phyloP scores from a whole-genome alignment of 2,888 invertebrate species.

The Drosophila longiperda region DNA sequence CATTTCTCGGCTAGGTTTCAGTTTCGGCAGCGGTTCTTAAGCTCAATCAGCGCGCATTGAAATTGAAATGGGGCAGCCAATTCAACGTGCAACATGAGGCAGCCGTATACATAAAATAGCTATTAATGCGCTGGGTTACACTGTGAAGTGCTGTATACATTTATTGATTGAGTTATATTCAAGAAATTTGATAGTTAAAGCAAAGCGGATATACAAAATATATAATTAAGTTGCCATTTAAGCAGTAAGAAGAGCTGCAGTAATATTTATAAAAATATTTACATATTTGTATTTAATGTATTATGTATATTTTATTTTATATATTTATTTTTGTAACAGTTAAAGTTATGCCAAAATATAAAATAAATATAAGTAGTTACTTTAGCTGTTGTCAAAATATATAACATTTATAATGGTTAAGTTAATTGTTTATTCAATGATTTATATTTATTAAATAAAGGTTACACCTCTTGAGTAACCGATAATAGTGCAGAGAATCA shows the following conservation, averaged over 20 bases:
- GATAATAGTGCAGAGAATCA: background rate
- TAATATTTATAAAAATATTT: too few species aligned
- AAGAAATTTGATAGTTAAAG: background rate
- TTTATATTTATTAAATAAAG: background rate
- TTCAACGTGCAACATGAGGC: constrained; percentile 37
- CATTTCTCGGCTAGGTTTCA: constrained; percentile 45
- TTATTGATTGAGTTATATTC: background rate
- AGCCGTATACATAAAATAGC: constrained; percentile 23
- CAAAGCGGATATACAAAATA: background rate
- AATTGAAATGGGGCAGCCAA: constrained; percentile 47
- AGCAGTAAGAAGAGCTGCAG: background rate
- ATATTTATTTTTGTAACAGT: too few species aligned
- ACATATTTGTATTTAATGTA: too few species aligned
- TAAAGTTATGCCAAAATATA: too few species aligned
- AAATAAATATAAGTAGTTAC: too few species aligned
- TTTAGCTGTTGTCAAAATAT: too few species aligned
- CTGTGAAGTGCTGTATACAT: background rate
- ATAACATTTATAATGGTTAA: too few species aligned
- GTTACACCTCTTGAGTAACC: background rate
- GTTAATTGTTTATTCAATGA: background rate
- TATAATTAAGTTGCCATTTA: background rate
- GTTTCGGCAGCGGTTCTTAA: constrained; percentile 42
- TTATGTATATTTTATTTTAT: too few species aligned
- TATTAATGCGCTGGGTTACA: constrained; percentile 23
- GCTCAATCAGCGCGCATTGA: constrained; percentile 61